Evolutionary conservation across 2,797 vertebrate species (phyloP).

Genomic region (Liasis olivaceus): DNA sequence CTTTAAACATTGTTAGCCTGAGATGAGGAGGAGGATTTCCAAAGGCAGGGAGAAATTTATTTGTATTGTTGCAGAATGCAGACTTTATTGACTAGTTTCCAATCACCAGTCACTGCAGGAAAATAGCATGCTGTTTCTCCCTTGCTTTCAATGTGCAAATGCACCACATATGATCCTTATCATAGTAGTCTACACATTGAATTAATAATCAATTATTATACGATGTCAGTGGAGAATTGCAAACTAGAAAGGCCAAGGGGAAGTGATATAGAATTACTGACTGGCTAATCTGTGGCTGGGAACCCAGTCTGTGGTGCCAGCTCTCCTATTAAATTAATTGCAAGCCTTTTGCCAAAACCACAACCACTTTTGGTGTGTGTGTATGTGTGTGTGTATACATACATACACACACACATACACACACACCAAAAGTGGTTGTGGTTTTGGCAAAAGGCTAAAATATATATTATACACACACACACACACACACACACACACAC

Average conservation of each 20-base stretch:
- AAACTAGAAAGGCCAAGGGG: conserved; percentile 3
- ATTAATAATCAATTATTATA: conserved; percentile 22
- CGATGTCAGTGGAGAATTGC: rapidly evolving
- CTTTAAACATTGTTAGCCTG: not conserved
- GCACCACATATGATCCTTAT: conserved; percentile 20
- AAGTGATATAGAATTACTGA: not conserved
- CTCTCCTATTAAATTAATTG: not conserved
- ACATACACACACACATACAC: no score
- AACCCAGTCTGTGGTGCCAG: not conserved
- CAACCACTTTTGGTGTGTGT: no score
- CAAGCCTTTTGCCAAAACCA: not conserved
- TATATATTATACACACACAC: no score
- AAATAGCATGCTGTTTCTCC: not conserved
- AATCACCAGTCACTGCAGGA: not conserved
- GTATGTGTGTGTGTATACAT: no score
- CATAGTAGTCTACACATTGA: conserved; percentile 7
- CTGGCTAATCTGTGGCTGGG: not conserved
- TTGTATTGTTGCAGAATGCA: not conserved
- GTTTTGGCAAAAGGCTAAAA: no score
- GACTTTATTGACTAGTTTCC: not conserved
- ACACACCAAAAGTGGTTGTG: no score
- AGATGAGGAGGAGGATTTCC: not conserved
- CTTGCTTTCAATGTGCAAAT: conserved; percentile 52
- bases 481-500: no score
- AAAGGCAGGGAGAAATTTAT: not conserved